A percentile compares a stretch with the other conserved stretches of the same genome.
Evolutionary conservation across 2,888 invertebrate genomes (phyloP).

Genomic region (Empis stercorea): DNA sequence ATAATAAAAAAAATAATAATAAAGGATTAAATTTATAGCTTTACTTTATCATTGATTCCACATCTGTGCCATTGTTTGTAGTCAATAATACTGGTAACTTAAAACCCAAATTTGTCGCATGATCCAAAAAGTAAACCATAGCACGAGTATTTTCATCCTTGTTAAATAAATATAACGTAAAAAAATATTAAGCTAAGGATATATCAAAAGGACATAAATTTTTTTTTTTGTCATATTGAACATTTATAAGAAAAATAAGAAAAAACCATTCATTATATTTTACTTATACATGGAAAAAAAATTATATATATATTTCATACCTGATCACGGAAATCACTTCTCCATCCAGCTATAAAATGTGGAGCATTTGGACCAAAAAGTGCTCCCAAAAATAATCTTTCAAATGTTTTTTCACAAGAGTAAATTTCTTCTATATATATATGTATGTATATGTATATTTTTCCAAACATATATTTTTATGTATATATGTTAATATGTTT

Average conservation of each 20-base stretch:
- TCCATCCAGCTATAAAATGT: constrained; percentile 74
- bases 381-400: constrained; percentile 57
- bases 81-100: constrained; percentile 40
- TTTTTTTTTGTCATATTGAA: neutral
- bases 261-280: neutral
- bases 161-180: too few species aligned
- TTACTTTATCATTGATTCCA: constrained; percentile 30
- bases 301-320: constrained; percentile 16
- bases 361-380: constrained; percentile 70
- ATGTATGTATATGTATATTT: too few species aligned
- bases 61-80: constrained; percentile 20
- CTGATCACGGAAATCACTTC: constrained; percentile 62
- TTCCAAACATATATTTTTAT: neutral
- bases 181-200: neutral
- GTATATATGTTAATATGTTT: too few species aligned
- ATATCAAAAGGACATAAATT: neutral
- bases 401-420: constrained; percentile 51
- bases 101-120: constrained; percentile 53
- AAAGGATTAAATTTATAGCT: constrained; percentile 15
- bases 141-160: constrained; percentile 68
- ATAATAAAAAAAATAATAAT: constrained; percentile 3
- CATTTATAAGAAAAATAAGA: constrained; percentile 1
- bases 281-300: neutral
- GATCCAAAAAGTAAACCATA: constrained; percentile 62
- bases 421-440: constrained; percentile 42